These are phyloP conservation scores for Tenebrosternarchus preto DNA, from an alignment of 2,113 vertebrate species.

Conservation along the genomic window DNA sequence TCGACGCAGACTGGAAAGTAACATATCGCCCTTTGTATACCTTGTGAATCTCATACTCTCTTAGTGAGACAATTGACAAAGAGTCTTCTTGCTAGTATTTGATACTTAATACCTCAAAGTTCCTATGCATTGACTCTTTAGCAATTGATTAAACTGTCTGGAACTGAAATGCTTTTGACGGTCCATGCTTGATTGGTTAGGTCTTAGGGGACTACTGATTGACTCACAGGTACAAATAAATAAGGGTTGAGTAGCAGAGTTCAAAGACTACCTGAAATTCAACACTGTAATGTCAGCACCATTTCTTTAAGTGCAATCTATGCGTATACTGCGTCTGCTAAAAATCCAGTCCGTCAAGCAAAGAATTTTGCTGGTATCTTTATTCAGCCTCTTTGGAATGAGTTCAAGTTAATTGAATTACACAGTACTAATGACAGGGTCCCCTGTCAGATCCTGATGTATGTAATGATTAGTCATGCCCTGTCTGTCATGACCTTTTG, in stretches of 20 bases:
- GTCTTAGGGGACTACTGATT: slow-evolving; percentile 40
- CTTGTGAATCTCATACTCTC: neutral
- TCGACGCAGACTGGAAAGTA: neutral
- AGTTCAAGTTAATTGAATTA: slow-evolving; percentile 61
- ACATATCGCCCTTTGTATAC: neutral
- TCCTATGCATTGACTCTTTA: slow-evolving; percentile 31
- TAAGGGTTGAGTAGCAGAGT: slow-evolving; percentile 35
- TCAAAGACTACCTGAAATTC: slow-evolving; percentile 30
- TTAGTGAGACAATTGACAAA: no score
- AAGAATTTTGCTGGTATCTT: slow-evolving; percentile 42
- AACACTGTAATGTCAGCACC: slow-evolving; percentile 14
- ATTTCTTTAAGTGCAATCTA: neutral
- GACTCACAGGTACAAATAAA: slow-evolving; percentile 54
- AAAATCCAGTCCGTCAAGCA: slow-evolving; percentile 58
- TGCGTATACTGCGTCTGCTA: slow-evolving; percentile 27
- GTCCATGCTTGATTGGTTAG: slow-evolving; percentile 50
- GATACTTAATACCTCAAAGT: slow-evolving; percentile 8
- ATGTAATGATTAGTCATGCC: slow-evolving; percentile 65
- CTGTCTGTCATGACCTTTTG: slow-evolving; percentile 56
- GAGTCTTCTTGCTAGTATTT: neutral
- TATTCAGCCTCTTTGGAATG: slow-evolving; percentile 36
- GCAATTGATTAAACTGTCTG: slow-evolving; percentile 61
- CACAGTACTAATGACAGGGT: slow-evolving; percentile 54
- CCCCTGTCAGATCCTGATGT: slow-evolving; percentile 63
- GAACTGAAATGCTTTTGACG: slow-evolving; percentile 39